A percentile compares a stretch with the other conserved stretches of the same genome.
Conservation (phyloP, 37 sponge, comb jelly and placozoan genomes). For the Bolinopsis microptera region DNA sequence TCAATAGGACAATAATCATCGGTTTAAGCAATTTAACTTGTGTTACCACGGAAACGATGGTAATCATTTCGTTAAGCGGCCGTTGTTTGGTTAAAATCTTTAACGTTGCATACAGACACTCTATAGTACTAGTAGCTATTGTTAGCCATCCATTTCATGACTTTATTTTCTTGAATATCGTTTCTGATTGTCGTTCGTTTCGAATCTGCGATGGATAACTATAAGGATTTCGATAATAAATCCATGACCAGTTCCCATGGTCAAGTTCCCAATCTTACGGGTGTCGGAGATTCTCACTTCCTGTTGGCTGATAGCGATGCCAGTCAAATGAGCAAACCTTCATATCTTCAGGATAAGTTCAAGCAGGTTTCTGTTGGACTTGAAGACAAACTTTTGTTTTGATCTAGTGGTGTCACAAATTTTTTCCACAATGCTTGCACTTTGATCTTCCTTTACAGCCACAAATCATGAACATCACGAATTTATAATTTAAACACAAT, state of each 20-base stretch:
- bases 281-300: slow-evolving; percentile 19
- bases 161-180: neutral
- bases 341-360: slow-evolving; percentile 38
- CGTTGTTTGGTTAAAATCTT: neutral
- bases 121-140: neutral
- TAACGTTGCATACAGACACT: neutral
- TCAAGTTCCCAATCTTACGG: neutral
- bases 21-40: neutral
- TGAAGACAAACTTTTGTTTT: too few species aligned
- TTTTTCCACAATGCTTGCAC: too few species aligned
- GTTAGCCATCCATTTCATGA: neutral
- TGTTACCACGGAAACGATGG: neutral
- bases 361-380: neutral
- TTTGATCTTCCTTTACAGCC: too few species aligned
- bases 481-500: too few species aligned
- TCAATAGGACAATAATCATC: neutral
- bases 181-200: neutral
- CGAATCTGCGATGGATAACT: neutral
- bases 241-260: neutral
- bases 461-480: too few species aligned
- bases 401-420: too few species aligned
- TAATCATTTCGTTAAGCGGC: neutral
- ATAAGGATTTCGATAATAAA: neutral
- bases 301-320: neutral
- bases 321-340: slow-evolving; percentile 46